Base-by-base conservation (phyloP, 2,888 invertebrate genomes). In the Aphrophora alni region DNA sequence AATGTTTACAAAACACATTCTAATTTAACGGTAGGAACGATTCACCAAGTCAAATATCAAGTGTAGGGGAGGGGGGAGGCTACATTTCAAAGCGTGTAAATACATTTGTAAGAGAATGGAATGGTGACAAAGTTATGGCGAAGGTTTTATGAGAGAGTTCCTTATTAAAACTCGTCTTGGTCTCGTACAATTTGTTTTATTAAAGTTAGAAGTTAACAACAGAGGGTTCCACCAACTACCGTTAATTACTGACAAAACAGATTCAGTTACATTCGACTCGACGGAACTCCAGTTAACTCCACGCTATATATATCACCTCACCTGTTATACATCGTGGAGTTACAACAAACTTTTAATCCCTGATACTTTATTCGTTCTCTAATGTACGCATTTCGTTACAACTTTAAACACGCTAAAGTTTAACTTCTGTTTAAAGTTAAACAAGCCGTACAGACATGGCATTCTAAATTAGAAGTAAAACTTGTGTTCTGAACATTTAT, bases 1-100 rank as follows among this genome's bases (percentile, higher is more conserved):
- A 10, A 10, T 68, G 25, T 68, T n/a, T 68, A 68, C 25, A 4
- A 24, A 85, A 33, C 33, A n/a, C n/a, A 33, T 3, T 33, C 3
- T 33, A 5, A 33, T 33, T 33, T 8, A 33, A 33, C 51, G 44
- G 38, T n/a, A 8, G 38, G 8, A 33, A 75, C 5, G 44, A 44
- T 33, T 44, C 24, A 44, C 21, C 14, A 3, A 75, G 75, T 38
- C n/a, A 75, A 75, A 75, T 44, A 51, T 38, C 38, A 44, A 1
- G 21, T 14, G 21, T 28, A 33, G 38, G 3, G 72, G 0, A 7
- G 24, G 68, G n/a, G n/a, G n/a, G n/a, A n/a, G n/a, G n/a, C n/a
- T n/a, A n/a, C n/a, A n/a, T n/a, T n/a, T n/a, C n/a, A n/a, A n/a
- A n/a, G n/a, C n/a, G n/a, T n/a, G n/a, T n/a, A n/a, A n/a, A n/a